These are phyloP conservation scores for Hirtodrosophila duncani DNA, from an alignment of 2,888 invertebrate species.

Conservation along the genomic window DNA sequence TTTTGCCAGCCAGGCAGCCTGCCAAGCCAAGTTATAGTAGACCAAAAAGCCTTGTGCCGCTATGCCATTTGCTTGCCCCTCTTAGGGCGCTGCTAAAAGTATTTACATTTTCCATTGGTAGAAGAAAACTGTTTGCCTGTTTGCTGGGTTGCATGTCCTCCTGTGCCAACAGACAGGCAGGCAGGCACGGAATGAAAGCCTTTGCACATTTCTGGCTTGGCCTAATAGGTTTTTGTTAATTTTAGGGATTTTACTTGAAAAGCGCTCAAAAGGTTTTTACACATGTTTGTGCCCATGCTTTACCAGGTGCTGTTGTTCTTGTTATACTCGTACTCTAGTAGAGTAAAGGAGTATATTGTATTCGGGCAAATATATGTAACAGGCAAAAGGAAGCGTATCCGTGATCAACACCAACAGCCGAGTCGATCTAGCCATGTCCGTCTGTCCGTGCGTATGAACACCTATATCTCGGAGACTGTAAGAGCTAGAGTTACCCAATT, in stretches of 20 bases:
- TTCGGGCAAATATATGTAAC: too few species aligned
- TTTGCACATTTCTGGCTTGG: constrained; percentile 48
- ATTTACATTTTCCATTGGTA: constrained; percentile 66
- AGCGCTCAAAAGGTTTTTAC: constrained; percentile 48
- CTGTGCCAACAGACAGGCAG: constrained; percentile 12
- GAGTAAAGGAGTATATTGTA: too few species aligned
- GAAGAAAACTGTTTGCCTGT: constrained; percentile 5
- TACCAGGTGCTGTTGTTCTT: constrained; percentile 8
- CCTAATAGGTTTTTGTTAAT: constrained; percentile 70
- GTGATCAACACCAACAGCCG: too few species aligned
- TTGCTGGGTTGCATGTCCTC: constrained; percentile 13
- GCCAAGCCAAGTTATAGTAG: constrained; percentile 17
- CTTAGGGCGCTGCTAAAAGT: constrained; percentile 60
- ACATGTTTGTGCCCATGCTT: constrained; percentile 44
- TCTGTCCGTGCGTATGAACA: too few species aligned
- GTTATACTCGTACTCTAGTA: too few species aligned
- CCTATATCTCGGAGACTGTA: too few species aligned
- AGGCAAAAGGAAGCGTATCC: too few species aligned
- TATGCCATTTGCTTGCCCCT: constrained; percentile 12
- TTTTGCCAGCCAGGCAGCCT: constrained; percentile 46
- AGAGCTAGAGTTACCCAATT: too few species aligned
- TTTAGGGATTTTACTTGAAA: constrained; percentile 50
- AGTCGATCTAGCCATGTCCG: too few species aligned
- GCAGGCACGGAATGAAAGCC: neutral
- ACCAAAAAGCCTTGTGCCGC: constrained; percentile 1